Evolutionary conservation across 2,797 vertebrate species (phyloP).

Genomic region (Menidia menidia): DNA sequence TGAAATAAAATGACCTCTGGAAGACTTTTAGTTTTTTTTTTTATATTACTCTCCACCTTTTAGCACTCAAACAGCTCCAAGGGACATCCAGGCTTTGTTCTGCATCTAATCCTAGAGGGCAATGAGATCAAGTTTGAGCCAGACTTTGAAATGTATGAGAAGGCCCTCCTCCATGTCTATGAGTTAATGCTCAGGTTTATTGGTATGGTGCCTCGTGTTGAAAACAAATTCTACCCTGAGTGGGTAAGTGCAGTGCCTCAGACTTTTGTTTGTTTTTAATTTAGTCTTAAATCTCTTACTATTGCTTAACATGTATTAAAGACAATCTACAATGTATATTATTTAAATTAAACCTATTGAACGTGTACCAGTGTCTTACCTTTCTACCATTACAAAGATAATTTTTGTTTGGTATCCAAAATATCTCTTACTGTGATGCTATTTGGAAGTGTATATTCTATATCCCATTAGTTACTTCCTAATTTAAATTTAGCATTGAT

Average conservation of each 20-base stretch:
- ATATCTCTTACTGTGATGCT: neutral
- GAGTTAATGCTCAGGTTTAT: conserved; percentile 86
- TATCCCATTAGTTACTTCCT: neutral
- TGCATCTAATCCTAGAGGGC: conserved; percentile 85
- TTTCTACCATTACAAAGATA: neutral
- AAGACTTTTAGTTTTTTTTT: neutral
- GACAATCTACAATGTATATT: neutral
- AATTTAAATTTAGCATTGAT: neutral
- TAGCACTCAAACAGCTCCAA: conserved; percentile 81
- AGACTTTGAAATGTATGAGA: conserved; percentile 81
- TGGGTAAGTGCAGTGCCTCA: conserved; percentile 79
- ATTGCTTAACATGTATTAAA: neutral
- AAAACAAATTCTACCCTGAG: conserved; percentile 86
- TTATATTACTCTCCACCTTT: conserved; percentile 2
- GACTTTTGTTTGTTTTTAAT: neutral
- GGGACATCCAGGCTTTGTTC: conserved; percentile 86
- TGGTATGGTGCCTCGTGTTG: conserved; percentile 85
- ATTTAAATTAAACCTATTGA: neutral
- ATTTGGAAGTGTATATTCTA: neutral
- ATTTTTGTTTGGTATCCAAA: neutral
- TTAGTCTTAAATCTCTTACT: neutral
- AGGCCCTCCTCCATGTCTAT: conserved; percentile 82
- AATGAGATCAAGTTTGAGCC: conserved; percentile 86
- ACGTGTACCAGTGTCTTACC: too few species aligned
- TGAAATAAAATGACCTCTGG: neutral